A percentile compares a stretch with the other conserved stretches of the same genome.
Evolutionary conservation across 1,140 invertebrate genomes (phyloP).

Genomic region (Planococcus citri): DNA sequence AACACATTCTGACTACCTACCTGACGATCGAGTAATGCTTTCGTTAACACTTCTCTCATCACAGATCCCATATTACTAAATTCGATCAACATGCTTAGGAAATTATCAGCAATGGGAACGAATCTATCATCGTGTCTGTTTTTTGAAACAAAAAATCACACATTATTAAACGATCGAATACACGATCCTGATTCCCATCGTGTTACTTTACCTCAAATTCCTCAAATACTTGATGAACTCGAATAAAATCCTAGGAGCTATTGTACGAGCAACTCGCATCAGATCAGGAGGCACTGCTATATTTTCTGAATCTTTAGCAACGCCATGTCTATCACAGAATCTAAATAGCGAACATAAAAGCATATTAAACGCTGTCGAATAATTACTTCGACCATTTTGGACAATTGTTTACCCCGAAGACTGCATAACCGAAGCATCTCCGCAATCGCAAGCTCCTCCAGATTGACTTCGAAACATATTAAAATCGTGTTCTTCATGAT

Average conservation of each 20-base stretch:
- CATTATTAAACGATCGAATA: too few relatives aligned
- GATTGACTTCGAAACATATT: conserved; percentile 98
- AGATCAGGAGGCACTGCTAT: conserved; percentile 62
- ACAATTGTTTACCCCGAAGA: conserved; percentile 58
- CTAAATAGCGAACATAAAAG: conserved; percentile 41
- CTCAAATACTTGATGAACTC: conserved; percentile 80
- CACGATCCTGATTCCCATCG: too few relatives aligned
- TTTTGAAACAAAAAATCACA: too few relatives aligned
- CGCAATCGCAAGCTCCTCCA: conserved; percentile 95
- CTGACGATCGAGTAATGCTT: conserved; percentile 73
- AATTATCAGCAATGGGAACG: conserved; percentile 56
- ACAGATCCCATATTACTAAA: conserved; percentile 88
- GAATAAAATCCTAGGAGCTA: conserved; percentile 85
- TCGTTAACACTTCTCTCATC: conserved; percentile 84
- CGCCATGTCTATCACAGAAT: conserved; percentile 83
- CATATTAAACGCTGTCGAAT: not conserved
- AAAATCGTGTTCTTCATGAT: conserved; percentile 95
- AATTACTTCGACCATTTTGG: not conserved
- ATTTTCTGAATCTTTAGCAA: conserved; percentile 57
- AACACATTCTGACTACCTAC: conserved; percentile 35
- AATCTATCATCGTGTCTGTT: conserved; percentile 31
- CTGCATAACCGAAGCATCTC: conserved; percentile 93
- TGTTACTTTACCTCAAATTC: conserved; percentile 57
- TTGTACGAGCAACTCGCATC: conserved; percentile 78
- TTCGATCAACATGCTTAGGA: conserved; percentile 78